Conservation (phyloP, 2,888 invertebrate genomes). For the Galerucella nymphaeae region DNA sequence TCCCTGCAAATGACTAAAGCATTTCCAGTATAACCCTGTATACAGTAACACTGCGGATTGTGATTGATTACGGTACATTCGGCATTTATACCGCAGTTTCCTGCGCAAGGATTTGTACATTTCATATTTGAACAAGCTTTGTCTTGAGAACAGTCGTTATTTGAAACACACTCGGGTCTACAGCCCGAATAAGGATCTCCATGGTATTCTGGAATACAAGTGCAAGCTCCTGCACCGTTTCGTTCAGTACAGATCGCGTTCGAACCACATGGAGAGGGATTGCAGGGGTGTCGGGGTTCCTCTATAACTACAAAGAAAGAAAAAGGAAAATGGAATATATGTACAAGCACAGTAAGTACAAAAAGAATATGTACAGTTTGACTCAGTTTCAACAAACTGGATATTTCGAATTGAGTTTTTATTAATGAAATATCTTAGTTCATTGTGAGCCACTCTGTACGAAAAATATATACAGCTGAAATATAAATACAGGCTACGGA, state of each 20-base stretch:
- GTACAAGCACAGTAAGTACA: conserved; percentile 23
- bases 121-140: conserved; percentile 82
- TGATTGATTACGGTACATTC: conserved; percentile 81
- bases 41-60: conserved; percentile 81
- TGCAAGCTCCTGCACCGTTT: conserved; percentile 81
- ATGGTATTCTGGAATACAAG: conserved; percentile 78
- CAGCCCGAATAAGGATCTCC: conserved; percentile 85
- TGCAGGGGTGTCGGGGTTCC: conserved; percentile 77
- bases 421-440: neutral
- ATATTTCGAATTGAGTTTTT: too few species aligned
- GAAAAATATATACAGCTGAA: neutral
- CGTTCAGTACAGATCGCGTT: conserved; percentile 82
- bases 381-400: neutral
- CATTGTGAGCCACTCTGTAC: neutral
- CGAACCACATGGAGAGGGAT: conserved; percentile 82
- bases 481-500: neutral
- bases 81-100: conserved; percentile 81
- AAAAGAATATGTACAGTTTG: conserved; percentile 8
- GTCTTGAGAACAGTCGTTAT: conserved; percentile 77
- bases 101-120: conserved; percentile 82
- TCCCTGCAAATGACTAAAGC: conserved; percentile 73
- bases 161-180: conserved; percentile 84
- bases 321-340: conserved; percentile 39
- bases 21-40: conserved; percentile 78
- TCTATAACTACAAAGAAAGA: conserved; percentile 62